Base-by-base conservation (phyloP, 1,140 invertebrate genomes). In the Scaptomyza graminum region DNA sequence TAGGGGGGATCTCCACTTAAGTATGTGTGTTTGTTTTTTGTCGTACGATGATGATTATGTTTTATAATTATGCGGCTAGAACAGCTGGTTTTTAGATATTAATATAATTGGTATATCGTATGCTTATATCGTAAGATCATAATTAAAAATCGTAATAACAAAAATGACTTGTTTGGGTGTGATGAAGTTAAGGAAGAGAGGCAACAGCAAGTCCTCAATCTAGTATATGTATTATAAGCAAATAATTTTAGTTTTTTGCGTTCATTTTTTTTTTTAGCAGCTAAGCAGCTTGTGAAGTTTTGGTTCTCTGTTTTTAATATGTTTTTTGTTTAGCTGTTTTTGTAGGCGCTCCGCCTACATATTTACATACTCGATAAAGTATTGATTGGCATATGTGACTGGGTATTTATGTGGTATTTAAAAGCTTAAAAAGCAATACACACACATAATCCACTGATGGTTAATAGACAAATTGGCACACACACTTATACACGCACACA, bases 131-230 rank as follows among this genome's bases (percentile, higher is more conserved):
- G 37, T 62, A 69, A 72, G 65, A 44, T 62, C 47, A 70, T 68
- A 63, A 74, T 64, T 70, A 64, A 74, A 74, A 52, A 59, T 51
- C 43, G 50, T 65, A 16, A 66, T 80, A 76, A 85, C 75, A 70
- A 77, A 74, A 84, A 67, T 84, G 74, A 87, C 77, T 85, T 70
- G 51, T 66, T 41, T 56, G 59, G 15, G 46, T 60, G 60, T 61
- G 64, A 61, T 51, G 54, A 31, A 15, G 63, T 11, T 18, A 31
- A 7, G 28, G 31, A 7, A 34, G 8, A 37, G 37, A 41, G 37
- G 37, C 3, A 41, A 41, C 37, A 52, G 49, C 37, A 54, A 44
- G 13, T 64, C 25, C 43, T 5, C 34, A 11, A 44, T 28, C 16
- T 28, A 25, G 22, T 7, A 44, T 37, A n/a, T 28, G 15, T 22